These are phyloP conservation scores for Apocrypta bakeri DNA, from an alignment of 1,140 invertebrate genomes.

Conservation along the genomic window DNA sequence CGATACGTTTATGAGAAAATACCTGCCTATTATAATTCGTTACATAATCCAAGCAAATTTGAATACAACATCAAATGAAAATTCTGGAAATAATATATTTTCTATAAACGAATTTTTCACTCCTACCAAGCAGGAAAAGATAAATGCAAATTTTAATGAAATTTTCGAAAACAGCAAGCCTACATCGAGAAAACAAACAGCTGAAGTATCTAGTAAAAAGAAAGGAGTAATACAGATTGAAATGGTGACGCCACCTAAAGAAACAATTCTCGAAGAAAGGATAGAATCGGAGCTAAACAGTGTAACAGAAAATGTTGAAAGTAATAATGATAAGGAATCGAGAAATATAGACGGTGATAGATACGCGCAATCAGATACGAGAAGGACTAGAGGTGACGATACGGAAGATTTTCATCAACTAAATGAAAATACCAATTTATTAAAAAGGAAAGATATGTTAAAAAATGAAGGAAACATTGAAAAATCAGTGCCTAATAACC, in stretches of 20 bases:
- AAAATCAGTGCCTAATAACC: conserved; percentile 42
- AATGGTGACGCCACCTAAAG: not conserved
- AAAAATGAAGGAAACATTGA: conserved; percentile 14
- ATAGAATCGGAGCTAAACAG: not conserved
- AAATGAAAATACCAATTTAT: not conserved
- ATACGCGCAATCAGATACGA: not conserved
- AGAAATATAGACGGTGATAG: conserved; percentile 3
- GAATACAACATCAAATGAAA: conserved; percentile 46
- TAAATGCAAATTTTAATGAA: conserved; percentile 47
- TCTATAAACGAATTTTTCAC: conserved; percentile 59
- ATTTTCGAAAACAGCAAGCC: conserved; percentile 26
- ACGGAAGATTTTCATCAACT: conserved; percentile 8
- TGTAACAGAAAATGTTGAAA: conserved; percentile 9
- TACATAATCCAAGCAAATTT: conserved; percentile 43
- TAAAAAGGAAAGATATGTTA: not conserved
- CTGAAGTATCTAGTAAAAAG: conserved; percentile 28
- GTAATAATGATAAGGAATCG: conserved; percentile 22
- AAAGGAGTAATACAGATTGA: conserved; percentile 40
- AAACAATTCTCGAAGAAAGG: conserved; percentile 28
- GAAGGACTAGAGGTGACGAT: conserved; percentile 33
- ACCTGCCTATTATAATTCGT: conserved; percentile 34
- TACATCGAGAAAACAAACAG: conserved; percentile 5
- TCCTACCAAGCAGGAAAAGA: conserved; percentile 49
- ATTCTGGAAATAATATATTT: conserved; percentile 57
- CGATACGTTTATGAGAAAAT: conserved; percentile 41